phyloP scores from a whole-genome alignment of 2,113 vertebrate genomes.

The Salvelinus alpinus region DNA sequence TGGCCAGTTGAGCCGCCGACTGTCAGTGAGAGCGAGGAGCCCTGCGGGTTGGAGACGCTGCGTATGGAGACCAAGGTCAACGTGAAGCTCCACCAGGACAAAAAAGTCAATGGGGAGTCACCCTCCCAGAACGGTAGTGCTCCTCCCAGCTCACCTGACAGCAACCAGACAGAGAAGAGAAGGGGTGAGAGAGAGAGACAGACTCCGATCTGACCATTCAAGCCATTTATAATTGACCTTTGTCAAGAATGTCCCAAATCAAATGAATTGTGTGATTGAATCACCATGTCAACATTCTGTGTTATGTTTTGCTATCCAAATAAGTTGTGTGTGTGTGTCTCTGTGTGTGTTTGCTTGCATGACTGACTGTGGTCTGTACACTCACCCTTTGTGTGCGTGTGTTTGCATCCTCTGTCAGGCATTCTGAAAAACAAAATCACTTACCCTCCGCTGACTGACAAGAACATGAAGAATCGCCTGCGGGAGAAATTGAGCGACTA shows the following conservation, averaged over 20 bases:
- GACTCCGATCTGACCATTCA: background rate
- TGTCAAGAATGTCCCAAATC: background rate
- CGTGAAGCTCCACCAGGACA: constrained; percentile 81
- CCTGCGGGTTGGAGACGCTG: constrained; percentile 58
- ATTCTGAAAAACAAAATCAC: constrained; percentile 87
- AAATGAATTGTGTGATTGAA: background rate
- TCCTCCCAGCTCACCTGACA: constrained; percentile 62
- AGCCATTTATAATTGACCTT: background rate
- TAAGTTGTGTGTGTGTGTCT: background rate
- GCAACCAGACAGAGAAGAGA: constrained; percentile 78
- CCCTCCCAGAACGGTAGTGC: constrained; percentile 47
- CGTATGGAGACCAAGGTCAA: constrained; percentile 84
- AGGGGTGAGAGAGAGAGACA: constrained; percentile 70
- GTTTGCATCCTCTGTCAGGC: constrained; percentile 58
- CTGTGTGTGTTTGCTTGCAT: background rate
- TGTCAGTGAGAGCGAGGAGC: constrained; percentile 77
- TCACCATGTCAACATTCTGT: background rate
- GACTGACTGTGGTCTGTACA: background rate
- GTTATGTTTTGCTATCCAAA: background rate
- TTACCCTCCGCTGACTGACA: constrained; percentile 80
- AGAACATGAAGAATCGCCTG: constrained; percentile 78
- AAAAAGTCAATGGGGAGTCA: constrained; percentile 41
- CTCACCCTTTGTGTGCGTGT: background rate
- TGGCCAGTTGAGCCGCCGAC: constrained; percentile 77
- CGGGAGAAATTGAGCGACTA: constrained; percentile 80